Conservation (phyloP, 1,140 invertebrate genomes). For the Subanguina moxae region DNA sequence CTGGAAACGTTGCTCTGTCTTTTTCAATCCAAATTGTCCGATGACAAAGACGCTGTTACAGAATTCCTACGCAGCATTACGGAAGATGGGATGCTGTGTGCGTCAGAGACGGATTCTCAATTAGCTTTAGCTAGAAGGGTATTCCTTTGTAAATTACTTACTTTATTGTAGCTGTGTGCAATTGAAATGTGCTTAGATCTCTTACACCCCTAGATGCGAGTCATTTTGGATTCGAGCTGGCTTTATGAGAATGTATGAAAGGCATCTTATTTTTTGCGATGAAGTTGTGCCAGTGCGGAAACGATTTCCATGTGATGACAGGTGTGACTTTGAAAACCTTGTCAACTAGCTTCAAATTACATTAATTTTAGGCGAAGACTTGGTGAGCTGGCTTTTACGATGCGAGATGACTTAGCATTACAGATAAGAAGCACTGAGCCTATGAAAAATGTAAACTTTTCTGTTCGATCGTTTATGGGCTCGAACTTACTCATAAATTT, state of each 20-base stretch:
- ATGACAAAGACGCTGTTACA: constrained; percentile 7
- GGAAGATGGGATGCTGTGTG: too few relatives aligned
- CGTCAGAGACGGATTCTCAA: neutral
- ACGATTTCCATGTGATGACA: constrained; percentile 46
- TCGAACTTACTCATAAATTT: constrained; percentile 15
- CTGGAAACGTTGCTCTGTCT: neutral
- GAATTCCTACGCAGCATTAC: constrained; percentile 27
- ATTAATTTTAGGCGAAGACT: constrained; percentile 45
- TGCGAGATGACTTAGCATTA: constrained; percentile 45
- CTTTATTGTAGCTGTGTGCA: neutral
- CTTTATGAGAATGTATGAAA: constrained; percentile 44
- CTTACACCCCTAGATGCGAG: constrained; percentile 40
- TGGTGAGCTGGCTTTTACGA: constrained; percentile 53
- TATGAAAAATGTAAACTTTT: constrained; percentile 27
- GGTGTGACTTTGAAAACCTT: constrained; percentile 19
- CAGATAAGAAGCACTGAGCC: constrained; percentile 40
- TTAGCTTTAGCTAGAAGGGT: constrained; percentile 22
- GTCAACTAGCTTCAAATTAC: neutral
- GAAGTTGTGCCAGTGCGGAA: constrained; percentile 16
- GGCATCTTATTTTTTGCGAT: constrained; percentile 11
- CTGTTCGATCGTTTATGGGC: neutral
- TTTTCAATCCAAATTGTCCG: neutral
- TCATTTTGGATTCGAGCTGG: constrained; percentile 54
- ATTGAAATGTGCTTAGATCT: too few relatives aligned
- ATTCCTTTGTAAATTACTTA: neutral